Conservation (phyloP, 1,140 invertebrate species). For the Drosophila aff. region DNA sequence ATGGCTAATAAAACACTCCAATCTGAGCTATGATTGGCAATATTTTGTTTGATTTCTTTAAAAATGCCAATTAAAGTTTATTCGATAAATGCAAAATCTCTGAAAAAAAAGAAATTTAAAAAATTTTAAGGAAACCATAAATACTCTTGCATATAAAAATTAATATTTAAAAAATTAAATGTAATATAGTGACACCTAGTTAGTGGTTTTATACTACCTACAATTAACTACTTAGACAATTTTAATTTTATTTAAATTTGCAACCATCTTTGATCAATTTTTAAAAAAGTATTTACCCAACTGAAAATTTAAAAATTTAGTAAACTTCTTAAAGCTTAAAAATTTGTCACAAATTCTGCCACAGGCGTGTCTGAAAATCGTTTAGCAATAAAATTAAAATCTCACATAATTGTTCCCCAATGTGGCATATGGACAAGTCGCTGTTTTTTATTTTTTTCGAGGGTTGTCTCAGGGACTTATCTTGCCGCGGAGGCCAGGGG, state of each 20-base stretch:
- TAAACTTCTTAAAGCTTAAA: background rate
- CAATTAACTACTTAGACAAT: too few species aligned
- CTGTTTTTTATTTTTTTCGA: conserved; percentile 8
- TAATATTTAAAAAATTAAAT: too few species aligned
- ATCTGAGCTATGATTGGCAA: background rate
- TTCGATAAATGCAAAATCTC: background rate
- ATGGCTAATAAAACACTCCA: conserved; percentile 16
- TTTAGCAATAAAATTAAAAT: conserved; percentile 80
- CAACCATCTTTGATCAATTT: background rate
- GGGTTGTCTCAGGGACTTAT: conserved; percentile 27
- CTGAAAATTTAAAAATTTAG: background rate
- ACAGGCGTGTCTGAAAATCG: conserved; percentile 58
- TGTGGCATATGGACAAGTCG: conserved; percentile 71
- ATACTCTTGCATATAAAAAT: too few species aligned
- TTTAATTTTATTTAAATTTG: too few species aligned
- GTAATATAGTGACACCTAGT: too few species aligned
- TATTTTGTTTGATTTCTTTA: background rate
- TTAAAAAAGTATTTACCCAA: background rate
- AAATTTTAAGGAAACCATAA: too few species aligned
- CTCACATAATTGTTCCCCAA: conserved; percentile 77
- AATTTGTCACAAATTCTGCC: background rate
- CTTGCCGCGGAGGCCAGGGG: conserved; percentile 8
- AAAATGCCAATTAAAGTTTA: background rate
- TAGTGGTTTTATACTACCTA: too few species aligned
- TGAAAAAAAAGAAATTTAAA: too few species aligned